These are phyloP conservation scores for Cyanoramphus novaezelandiae DNA, from an alignment of 2,113 vertebrate genomes.

Conservation along the genomic window DNA sequence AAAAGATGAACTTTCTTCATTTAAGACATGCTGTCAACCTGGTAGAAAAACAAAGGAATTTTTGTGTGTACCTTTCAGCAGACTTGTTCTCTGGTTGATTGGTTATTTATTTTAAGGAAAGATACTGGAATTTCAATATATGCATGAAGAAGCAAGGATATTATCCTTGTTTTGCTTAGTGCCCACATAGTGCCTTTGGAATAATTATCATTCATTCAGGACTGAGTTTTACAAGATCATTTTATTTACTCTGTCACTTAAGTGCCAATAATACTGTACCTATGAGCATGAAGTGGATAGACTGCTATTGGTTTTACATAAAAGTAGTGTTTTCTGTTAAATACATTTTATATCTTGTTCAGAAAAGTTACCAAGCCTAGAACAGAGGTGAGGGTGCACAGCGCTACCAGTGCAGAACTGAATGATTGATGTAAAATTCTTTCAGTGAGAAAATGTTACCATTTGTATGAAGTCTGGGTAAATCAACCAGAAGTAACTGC, in stretches of 20 bases:
- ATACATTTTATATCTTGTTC: not conserved
- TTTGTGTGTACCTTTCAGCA: not conserved
- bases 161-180: not conserved
- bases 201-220: not conserved
- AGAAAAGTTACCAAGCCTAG: not conserved
- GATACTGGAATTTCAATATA: not conserved
- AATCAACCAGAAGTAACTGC: not conserved
- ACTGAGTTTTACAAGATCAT: not conserved
- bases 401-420: not conserved
- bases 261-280: not conserved
- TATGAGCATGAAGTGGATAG: not conserved
- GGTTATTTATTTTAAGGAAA: not conserved
- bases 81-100: not conserved
- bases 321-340: not conserved
- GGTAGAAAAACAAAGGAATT: not conserved
- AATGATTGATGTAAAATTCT: not conserved
- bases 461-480: not conserved
- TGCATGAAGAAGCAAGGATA: not conserved
- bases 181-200: not conserved
- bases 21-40: not conserved
- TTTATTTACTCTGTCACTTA: constrained; percentile 14
- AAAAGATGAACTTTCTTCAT: not conserved
- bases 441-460: not conserved
- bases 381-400: not conserved
- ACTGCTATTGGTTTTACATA: not conserved